Percentiles rank a stretch among this genome's conserved stretches.
Conservation (phyloP, 2,888 invertebrate genomes). For the Linnaemya tessellans region DNA sequence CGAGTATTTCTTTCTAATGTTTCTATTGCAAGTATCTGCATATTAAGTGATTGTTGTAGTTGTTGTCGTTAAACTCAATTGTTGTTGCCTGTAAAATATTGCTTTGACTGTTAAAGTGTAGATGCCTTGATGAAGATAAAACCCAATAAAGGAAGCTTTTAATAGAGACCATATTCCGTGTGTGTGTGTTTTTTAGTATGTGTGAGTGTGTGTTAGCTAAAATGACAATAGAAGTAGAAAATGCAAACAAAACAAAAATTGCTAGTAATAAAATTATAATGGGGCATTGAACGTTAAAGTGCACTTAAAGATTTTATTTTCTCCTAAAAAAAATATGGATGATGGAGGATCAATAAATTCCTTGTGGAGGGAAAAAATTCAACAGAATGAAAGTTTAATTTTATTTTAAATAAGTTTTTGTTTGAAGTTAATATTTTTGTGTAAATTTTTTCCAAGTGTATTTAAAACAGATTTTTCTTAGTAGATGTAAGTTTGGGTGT, state of each 20-base stretch:
- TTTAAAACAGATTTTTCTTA: background rate
- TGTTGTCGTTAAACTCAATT: constrained; percentile 39
- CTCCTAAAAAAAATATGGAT: background rate
- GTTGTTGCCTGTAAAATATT: constrained; percentile 35
- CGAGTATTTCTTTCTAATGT: constrained; percentile 64
- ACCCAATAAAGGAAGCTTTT: constrained; percentile 71
- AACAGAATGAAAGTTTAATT: background rate
- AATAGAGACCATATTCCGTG: constrained; percentile 59
- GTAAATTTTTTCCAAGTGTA: constrained; percentile 42
- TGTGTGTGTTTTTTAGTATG: background rate
- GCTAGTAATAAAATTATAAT: constrained; percentile 56
- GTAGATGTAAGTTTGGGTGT: constrained; percentile 37
- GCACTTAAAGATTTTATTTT: constrained; percentile 43
- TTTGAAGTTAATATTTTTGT: background rate
- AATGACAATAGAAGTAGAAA: constrained; percentile 57
- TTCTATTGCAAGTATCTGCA: constrained; percentile 66
- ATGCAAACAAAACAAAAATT: constrained; percentile 16
- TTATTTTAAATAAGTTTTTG: background rate
- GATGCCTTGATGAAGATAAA: constrained; percentile 71
- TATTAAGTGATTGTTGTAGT: constrained; percentile 64
- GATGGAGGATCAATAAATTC: background rate
- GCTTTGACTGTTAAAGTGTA: constrained; percentile 59
- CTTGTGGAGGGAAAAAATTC: background rate
- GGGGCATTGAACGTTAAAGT: constrained; percentile 64
- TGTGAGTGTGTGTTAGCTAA: constrained; percentile 40